Percentiles rank a stretch among this genome's conserved stretches.
Conservation (phyloP, 2,113 vertebrate species). For the Austrofundulus limnaeus region DNA sequence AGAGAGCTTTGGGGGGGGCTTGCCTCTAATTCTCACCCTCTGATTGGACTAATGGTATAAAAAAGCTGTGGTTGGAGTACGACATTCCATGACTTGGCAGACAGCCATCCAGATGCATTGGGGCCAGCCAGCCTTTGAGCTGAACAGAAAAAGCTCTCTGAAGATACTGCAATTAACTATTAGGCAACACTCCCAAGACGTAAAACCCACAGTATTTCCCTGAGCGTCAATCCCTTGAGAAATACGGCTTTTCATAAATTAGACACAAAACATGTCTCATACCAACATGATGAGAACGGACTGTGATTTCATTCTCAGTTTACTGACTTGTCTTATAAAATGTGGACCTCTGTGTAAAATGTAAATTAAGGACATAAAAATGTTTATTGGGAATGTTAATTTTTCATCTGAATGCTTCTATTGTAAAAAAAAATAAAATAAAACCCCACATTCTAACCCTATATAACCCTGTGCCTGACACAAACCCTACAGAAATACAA, state of each 20-base stretch:
- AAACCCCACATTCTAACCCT: too few species aligned
- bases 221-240: conserved; percentile 12
- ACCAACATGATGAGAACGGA: not conserved
- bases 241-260: conserved; percentile 18
- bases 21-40: conserved; percentile 17
- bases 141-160: conserved; percentile 27
- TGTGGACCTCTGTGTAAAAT: too few species aligned
- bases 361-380: too few species aligned
- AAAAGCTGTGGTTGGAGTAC: conserved; percentile 10
- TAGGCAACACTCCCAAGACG: conserved; percentile 44
- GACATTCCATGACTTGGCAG: conserved; percentile 33
- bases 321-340: not conserved
- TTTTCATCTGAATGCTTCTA: too few species aligned
- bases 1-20: conserved; percentile 3
- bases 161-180: conserved; percentile 39
- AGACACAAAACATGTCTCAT: not conserved
- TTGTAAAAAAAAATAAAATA: too few species aligned
- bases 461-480: too few species aligned
- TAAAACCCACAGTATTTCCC: conserved; percentile 1
- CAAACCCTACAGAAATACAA: too few species aligned
- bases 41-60: conserved; percentile 33
- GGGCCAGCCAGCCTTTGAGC: conserved; percentile 19
- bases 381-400: too few species aligned
- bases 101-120: conserved; percentile 36
- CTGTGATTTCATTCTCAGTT: not conserved